Base-by-base conservation (phyloP, 1,140 invertebrate species). In the Aethina tumida region DNA sequence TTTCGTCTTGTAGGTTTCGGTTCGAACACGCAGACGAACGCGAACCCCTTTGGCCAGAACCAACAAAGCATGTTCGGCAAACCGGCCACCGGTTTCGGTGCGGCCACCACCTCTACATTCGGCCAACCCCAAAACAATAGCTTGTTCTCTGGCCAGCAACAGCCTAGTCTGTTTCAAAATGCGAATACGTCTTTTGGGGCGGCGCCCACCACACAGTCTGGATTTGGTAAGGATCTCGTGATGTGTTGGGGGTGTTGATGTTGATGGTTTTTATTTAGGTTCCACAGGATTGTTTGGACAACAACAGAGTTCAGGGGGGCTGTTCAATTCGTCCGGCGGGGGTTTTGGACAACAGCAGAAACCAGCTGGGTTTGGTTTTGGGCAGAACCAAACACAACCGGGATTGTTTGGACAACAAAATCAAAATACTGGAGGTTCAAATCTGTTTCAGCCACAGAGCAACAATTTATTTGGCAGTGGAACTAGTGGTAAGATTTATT, bases 321-420 rank as follows among this genome's bases (percentile, higher is more conserved):
- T 77, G 3, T 78, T 78, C 58, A 72, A 70, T 4, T 60, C 66
- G 24, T 41, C 53, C 0, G 53, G 64, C 1, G 62, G 70, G 1
- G 65, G 75, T 1, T 82, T 81, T 60, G 76, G 76, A 4, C 73
- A 77, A 47, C 57, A 67, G 9, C 69, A 65, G 30, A 77, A 75
- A 47, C 64, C 74, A 5, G 47, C 66, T 16, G 67, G 66, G 6
- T 74, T 77, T 52, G 66, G 67, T 25, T 77, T 75, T 53, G 64
- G 68, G 12, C 56, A 69, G 25, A 59, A 41, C 17, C 42, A 40
- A 24, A 36, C 36, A 6, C 39, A 26, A 20, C 28, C 34, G 9
- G 49, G 39, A 20, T 44, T 52, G 38, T 61, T 62, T 42, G 55
- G 51, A 5, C 14, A 32, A 15, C 43, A 45, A 27, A 48, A 38